Percentiles rank a stretch among this genome's conserved stretches.
phyloP scores from a whole-genome alignment of 2,113 vertebrate species.

The Eonycteris spelaea region DNA sequence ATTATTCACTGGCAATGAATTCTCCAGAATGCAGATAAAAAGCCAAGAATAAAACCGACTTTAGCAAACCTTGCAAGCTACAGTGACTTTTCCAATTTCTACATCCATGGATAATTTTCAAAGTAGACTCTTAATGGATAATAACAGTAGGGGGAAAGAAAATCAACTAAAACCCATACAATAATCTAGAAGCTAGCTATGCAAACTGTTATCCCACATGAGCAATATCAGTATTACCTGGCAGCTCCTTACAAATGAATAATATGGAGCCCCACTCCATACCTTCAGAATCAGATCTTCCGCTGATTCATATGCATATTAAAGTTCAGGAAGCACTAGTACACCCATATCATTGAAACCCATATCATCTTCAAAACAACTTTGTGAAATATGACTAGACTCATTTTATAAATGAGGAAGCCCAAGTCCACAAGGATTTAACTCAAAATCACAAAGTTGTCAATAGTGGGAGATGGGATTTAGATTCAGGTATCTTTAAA shows the following conservation, averaged over 20 bases:
- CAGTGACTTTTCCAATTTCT: background rate
- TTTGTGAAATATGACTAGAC: background rate
- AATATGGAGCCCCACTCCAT: background rate
- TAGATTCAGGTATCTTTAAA: background rate
- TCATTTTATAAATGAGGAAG: background rate
- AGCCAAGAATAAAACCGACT: background rate
- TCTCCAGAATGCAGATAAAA: conserved; percentile 27
- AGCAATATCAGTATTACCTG: background rate
- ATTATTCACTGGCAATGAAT: background rate
- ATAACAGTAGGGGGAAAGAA: background rate
- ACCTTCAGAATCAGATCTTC: background rate
- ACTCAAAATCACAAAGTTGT: background rate
- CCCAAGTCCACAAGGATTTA: background rate
- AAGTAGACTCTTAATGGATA: background rate
- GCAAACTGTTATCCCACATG: background rate
- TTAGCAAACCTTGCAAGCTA: background rate
- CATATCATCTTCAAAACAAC: background rate
- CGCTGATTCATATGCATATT: background rate
- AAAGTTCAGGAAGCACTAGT: background rate
- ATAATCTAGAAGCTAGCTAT: background rate
- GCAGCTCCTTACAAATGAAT: background rate
- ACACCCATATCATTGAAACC: background rate
- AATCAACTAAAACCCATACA: background rate
- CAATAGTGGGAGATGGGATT: background rate
- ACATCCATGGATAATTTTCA: background rate